Base-by-base conservation (phyloP, 2,888 invertebrate genomes). In the Maniola hyperantus region DNA sequence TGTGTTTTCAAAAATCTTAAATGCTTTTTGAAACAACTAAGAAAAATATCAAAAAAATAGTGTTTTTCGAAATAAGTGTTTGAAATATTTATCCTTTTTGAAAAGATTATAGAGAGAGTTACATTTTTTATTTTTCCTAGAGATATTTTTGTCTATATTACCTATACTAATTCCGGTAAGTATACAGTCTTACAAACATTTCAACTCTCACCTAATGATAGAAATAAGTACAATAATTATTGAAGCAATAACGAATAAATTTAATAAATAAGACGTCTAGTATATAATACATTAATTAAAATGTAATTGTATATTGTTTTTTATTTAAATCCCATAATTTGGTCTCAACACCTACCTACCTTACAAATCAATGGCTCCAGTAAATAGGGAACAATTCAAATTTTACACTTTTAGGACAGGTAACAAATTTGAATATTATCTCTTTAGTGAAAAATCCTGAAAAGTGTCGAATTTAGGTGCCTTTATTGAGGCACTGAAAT, bases 161-260 rank as follows among this genome's bases (percentile, higher is more conserved):
- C n/a, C n/a, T n/a, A 51, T 26, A 26, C 26, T 26, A 44, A 55
- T 48, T 65, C 36, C n/a, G n/a, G n/a, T n/a, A 53, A 46, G 51
- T 64, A 70, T 64, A 64, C 57, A n/a, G n/a, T n/a, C 4, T 26
- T 39, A 39, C 10, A 18, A 18, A 46, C 57, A 64, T 61, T 74
- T 71, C 74, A 73, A 76, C 65, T 67, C 58, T 71, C 65, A 65
- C 65, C 66, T 70, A 69, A 66, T 68, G 78, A 79, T 85, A 84
- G 79, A 77, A 77, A 77, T 89, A 88, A 88, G 89, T 88, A 89
- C 87, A 90, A 89, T 89, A 88, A 85, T 75, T 76, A 76, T 77
- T 77, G 76, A 84, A 85, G 84, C 84, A 84, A 84, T 84, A 83
- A 84, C 76, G 76, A 82, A 79, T 80, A 81, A 80, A 65, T 78